Conservation (phyloP, 1,140 invertebrate genomes). For the Hormaphis cornu region DNA sequence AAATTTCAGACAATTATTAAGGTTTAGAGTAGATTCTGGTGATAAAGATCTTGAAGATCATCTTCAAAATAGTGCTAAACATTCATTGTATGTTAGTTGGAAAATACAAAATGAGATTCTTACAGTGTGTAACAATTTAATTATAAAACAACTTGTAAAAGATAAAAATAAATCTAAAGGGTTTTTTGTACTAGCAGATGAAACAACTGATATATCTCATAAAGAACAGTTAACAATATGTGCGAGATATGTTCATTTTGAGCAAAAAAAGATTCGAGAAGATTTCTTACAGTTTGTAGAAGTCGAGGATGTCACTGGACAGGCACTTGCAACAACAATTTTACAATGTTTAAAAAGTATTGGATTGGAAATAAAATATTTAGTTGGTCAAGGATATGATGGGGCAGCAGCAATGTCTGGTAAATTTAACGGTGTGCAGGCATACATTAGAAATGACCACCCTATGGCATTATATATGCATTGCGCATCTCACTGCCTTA, state of each 20-base stretch:
- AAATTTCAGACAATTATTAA: constrained; percentile 37
- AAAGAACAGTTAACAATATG: constrained; percentile 35
- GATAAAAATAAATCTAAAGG: constrained; percentile 28
- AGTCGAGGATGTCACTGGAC: constrained; percentile 36
- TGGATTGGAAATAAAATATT: not conserved
- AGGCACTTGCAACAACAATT: constrained; percentile 36
- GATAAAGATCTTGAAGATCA: constrained; percentile 37
- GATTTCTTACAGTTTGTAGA: constrained; percentile 37
- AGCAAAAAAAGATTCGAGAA: constrained; percentile 25
- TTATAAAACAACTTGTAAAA: constrained; percentile 27
- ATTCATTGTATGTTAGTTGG: constrained; percentile 33
- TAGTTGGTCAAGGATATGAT: constrained; percentile 37
- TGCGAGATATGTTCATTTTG: constrained; percentile 32
- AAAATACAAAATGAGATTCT: constrained; percentile 33
- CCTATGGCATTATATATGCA: constrained; percentile 36
- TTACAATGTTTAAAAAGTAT: constrained; percentile 8
- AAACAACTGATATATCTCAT: constrained; percentile 32
- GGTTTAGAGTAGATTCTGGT: constrained; percentile 35
- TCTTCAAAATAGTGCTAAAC: constrained; percentile 33
- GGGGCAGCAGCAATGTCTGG: constrained; percentile 40
- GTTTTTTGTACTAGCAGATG: constrained; percentile 33
- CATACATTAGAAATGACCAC: not conserved
- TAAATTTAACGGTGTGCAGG: constrained; percentile 36
- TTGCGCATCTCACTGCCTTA: constrained; percentile 41
- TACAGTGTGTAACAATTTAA: constrained; percentile 27